Evolutionary conservation across 2,888 invertebrate species (phyloP).

Genomic region (Tetropium fuscum): DNA sequence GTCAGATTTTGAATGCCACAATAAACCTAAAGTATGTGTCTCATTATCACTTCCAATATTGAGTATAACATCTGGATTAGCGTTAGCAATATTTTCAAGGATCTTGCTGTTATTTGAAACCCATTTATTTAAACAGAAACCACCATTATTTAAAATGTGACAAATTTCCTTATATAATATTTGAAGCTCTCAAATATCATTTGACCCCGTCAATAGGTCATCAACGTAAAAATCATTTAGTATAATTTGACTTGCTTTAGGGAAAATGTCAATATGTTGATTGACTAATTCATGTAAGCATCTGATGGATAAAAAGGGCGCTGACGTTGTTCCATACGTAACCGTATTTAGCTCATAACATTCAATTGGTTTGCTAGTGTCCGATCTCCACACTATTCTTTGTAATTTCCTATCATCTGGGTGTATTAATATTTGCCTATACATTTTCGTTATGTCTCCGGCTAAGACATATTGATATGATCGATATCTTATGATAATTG

Average conservation of each 20-base stretch:
- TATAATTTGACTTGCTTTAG: neutral
- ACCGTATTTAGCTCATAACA: neutral
- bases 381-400: constrained; percentile 6
- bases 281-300: neutral
- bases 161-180: neutral
- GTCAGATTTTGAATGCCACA: constrained; percentile 10
- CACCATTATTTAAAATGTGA: neutral
- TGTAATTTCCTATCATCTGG: constrained; percentile 11
- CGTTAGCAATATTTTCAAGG: neutral
- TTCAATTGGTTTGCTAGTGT: neutral
- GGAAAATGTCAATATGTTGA: neutral
- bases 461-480: constrained; percentile 38
- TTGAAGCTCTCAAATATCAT: neutral
- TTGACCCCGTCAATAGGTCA: neutral
- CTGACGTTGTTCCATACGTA: constrained; percentile 1
- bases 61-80: neutral
- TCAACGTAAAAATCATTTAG: constrained; percentile 10
- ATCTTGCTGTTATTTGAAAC: neutral
- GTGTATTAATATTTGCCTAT: constrained; percentile 26
- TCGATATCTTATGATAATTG: constrained; percentile 45
- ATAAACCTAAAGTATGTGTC: constrained; percentile 4
- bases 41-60: constrained; percentile 8
- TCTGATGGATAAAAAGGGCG: neutral
- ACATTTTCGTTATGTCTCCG: constrained; percentile 49
- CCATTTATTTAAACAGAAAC: constrained; percentile 6